A percentile compares a stretch with the other conserved stretches of the same genome.
These are phyloP conservation scores for Drosophila orena DNA, from an alignment of 1,140 invertebrate species.

Conservation along the genomic window DNA sequence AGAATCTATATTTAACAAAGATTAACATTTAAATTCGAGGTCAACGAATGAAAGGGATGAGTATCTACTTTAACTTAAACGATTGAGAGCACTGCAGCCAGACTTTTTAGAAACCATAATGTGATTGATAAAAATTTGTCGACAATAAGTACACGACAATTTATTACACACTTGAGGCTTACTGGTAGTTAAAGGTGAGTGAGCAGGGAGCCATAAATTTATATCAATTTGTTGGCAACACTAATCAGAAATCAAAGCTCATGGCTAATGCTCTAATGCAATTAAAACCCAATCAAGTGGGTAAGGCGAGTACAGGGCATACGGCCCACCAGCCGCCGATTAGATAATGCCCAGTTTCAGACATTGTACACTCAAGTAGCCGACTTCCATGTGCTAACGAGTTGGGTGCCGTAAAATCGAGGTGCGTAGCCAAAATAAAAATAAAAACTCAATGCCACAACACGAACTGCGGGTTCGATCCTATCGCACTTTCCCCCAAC, in stretches of 20 bases:
- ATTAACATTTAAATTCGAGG: neutral
- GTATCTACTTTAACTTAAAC: neutral
- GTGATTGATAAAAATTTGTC: conserved; percentile 14
- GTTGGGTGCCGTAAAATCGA: conserved; percentile 17
- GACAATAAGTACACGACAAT: conserved; percentile 23
- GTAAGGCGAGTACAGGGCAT: conserved; percentile 14
- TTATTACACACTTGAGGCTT: conserved; percentile 26
- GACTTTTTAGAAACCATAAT: neutral
- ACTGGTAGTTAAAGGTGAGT: conserved; percentile 4
- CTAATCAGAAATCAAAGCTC: conserved; percentile 61
- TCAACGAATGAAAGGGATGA: neutral
- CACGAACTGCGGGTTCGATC: conserved; percentile 16
- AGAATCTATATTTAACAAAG: conserved; percentile 5
- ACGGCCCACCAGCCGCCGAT: conserved; percentile 32
- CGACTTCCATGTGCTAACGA: conserved; percentile 37
- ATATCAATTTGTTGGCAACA: conserved; percentile 39
- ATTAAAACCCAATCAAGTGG: conserved; percentile 64
- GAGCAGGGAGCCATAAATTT: conserved; percentile 32
- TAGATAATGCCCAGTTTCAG: conserved; percentile 50
- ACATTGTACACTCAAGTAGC: conserved; percentile 26
- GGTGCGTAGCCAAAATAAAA: conserved; percentile 31
- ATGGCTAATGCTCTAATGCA: conserved; percentile 54
- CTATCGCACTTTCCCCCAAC: conserved; percentile 43
- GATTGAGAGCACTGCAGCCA: neutral
- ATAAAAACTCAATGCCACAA: conserved; percentile 33